Evolutionary conservation across 2,113 vertebrate genomes (phyloP), one percentile per base, ranked within the genome.

Genomic region (Notothenia rossii): DNA sequence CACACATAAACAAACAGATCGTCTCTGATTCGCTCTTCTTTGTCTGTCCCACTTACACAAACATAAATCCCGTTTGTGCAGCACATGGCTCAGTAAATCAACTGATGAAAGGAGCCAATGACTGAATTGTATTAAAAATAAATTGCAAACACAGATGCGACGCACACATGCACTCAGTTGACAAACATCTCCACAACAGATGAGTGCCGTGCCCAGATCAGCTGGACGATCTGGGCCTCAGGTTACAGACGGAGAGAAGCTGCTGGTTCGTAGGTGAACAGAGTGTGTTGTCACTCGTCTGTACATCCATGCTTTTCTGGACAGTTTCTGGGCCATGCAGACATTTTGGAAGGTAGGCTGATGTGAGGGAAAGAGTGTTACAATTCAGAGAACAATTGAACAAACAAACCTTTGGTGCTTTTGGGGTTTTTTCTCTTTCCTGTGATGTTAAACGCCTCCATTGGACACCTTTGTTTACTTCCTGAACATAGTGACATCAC

Each of bases 121-220:
- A 51, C 75, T 83, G 79, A 81, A 81, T 55, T 72, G 68, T 59
- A 69, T 86, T 86, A 70, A 3, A 66, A 75, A 76, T 75, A 75
- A 86, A 86, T 29, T 73, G 82, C 71, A 86, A 88, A 88, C 82
- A 83, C 77, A 86, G 76, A 86, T 77, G 79, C 79, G 67, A 51
- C 33, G 20, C 36, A 50, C 46, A 48, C 61, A 66, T 7, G 25
- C 67, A 62, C 67, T 53, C 62, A 55, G 59, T 63, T 79, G 73
- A 81, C 84, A 83, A 77, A 78, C 78, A 77, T 74, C 50, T 58
- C 46, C 56, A 67, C 20, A 70, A 33, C n/a, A n/a, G n/a, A n/a
- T n/a, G n/a, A n/a, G n/a, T n/a, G n/a, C n/a, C n/a, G n/a, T n/a
- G n/a, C n/a, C n/a, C 70, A 68, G 62, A 43, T 65, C 46, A 70